Base-by-base conservation (phyloP, 2,888 invertebrate species). In the Caenorhabditis sp. region DNA sequence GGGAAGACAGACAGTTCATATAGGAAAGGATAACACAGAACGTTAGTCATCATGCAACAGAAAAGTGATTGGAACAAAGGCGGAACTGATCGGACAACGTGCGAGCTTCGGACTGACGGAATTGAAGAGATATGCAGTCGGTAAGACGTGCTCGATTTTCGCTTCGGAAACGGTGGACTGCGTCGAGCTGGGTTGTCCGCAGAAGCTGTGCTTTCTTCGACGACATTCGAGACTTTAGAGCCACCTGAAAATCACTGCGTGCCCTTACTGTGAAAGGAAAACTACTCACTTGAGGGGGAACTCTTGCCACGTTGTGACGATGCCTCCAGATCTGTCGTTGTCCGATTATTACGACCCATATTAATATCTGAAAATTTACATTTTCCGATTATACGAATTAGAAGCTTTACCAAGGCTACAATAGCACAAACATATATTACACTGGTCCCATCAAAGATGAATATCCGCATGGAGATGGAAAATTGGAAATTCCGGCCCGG, bases 81-180 rank as follows among this genome's bases (percentile, higher is more conserved):
- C n/a, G 53, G 27, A 55, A 61, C 55, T 66, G 55, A 55, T 66
- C 65, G 53, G 41, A 43, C 2, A 56, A 15, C 20, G 66, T 65
- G 53, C 43, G 43, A 53, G 20, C 41, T 53, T 53, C 53, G 39
- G 37, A 79, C 83, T 73, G 65, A 88, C 87, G 87, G 56, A 82
- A 82, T 39, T 80, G 68, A 50, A 87, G 82, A 2, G 86, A 79
- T 5, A 78, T 75, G 55, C 86, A 86, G 24, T 87, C 87, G 22
- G 87, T 87, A 37, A 87, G 82, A 39, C 82, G 82, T 6, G 87
- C 86, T 50, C 83, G 79, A 58, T 85, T 84, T 13, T 81, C 79
- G 3, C 24, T 13, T 15, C 80, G 73, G 11, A 84, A 65, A 9
- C 78, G 80, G 56, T 68, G 46, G 26, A 84, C 84, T 8, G 59